phyloP scores from a whole-genome alignment of 1,140 invertebrate genomes.

The Drosophila serrata region DNA sequence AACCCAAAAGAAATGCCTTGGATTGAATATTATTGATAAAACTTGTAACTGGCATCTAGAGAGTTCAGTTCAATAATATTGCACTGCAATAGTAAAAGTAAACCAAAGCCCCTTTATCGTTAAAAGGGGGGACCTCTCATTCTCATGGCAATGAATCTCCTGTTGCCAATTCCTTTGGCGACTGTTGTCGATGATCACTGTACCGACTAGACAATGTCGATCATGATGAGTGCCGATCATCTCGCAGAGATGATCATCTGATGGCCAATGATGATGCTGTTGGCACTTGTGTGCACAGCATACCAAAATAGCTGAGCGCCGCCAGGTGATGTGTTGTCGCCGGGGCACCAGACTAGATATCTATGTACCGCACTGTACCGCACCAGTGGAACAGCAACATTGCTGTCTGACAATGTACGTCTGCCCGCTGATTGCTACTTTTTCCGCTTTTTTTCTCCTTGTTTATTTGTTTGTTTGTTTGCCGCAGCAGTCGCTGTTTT shows the following conservation, averaged over 20 bases:
- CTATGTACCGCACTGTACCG: slow-evolving; percentile 18
- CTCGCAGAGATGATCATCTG: slow-evolving; percentile 51
- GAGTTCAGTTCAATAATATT: slow-evolving; percentile 52
- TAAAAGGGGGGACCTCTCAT: slow-evolving; percentile 7
- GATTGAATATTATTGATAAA: slow-evolving; percentile 84
- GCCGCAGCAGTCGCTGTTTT: slow-evolving; percentile 62
- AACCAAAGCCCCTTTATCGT: slow-evolving; percentile 30
- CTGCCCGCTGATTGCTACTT: slow-evolving; percentile 58
- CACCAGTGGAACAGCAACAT: slow-evolving; percentile 55
- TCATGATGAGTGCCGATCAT: slow-evolving; percentile 54
- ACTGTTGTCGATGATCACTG: slow-evolving; percentile 54
- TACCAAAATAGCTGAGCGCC: slow-evolving; percentile 77
- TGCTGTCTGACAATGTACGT: slow-evolving; percentile 58
- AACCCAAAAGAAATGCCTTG: slow-evolving; percentile 54
- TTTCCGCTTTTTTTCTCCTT: slow-evolving; percentile 37
- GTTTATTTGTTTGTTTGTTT: slow-evolving; percentile 37
- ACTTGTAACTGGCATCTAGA: slow-evolving; percentile 55
- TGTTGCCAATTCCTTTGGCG: slow-evolving; percentile 52
- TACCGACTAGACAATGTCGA: slow-evolving; percentile 69
- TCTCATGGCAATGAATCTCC: slow-evolving; percentile 21
- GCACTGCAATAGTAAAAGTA: slow-evolving; percentile 49
- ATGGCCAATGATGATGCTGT: slow-evolving; percentile 51
- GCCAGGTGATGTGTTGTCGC: slow-evolving; percentile 76
- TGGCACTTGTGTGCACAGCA: slow-evolving; percentile 74
- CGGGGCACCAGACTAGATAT: slow-evolving; percentile 47